Percentiles rank a stretch among this genome's conserved stretches.
Evolutionary conservation across 2,888 invertebrate genomes (phyloP).

Genomic region (Agonopterix heracliana): DNA sequence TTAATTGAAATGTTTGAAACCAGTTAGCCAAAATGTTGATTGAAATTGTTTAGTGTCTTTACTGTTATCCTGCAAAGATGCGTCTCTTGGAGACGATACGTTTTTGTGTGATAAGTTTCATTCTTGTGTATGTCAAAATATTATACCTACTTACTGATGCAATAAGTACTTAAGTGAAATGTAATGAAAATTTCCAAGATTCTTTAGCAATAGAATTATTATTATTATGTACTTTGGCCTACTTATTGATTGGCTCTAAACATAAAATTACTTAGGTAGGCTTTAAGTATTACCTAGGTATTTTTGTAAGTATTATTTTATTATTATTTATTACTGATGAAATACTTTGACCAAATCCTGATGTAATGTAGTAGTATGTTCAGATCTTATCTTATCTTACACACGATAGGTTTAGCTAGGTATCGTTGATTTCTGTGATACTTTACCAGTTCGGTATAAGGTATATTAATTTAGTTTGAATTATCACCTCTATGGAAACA

Average conservation of each 20-base stretch:
- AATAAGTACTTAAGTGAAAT: neutral
- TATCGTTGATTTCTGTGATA: conserved; percentile 75
- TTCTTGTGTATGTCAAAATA: neutral
- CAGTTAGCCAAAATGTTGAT: no score
- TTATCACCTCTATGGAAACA: conserved; percentile 23
- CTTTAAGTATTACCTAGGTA: conserved; percentile 38
- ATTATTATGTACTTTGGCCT: conserved; percentile 7
- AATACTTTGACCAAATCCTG: conserved; percentile 53
- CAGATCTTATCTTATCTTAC: conserved; percentile 48
- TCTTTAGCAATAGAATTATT: neutral
- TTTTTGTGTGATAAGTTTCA: neutral
- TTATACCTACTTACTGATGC: neutral
- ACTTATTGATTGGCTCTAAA: no score
- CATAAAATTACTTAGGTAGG: conserved; percentile 22
- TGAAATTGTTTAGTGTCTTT: no score
- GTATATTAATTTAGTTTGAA: conserved; percentile 44
- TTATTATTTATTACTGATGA: neutral
- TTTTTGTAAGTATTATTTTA: conserved; percentile 19
- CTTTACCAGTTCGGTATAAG: conserved; percentile 72
- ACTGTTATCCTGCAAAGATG: neutral
- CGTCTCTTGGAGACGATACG: neutral
- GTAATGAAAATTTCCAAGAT: neutral
- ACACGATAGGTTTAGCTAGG: conserved; percentile 65
- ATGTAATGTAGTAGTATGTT: conserved; percentile 30
- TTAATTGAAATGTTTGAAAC: no score